Percentiles rank a stretch among this genome's conserved stretches.
These are phyloP conservation scores for Aplidium turbinatum DNA, from an alignment of 23 tunicate species.

Conservation along the genomic window DNA sequence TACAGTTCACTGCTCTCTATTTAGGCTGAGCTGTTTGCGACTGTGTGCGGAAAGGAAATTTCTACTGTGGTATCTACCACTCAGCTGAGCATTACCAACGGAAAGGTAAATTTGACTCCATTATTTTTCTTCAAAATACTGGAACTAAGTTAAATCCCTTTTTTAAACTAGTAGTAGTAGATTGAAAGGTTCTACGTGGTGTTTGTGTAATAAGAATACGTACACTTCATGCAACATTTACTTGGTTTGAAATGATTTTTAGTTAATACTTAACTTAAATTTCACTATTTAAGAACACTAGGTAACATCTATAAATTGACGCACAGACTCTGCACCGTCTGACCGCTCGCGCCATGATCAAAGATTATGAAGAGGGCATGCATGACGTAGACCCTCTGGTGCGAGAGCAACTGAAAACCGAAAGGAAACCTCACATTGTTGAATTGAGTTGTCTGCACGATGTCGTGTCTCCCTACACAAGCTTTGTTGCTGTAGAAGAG, in stretches of 20 bases:
- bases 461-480: constrained; percentile 70
- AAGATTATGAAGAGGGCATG: constrained; percentile 61
- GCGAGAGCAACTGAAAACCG: constrained; percentile 36
- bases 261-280: too few relatives aligned
- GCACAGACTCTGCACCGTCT: constrained; percentile 66
- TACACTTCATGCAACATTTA: too few relatives aligned
- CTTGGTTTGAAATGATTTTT: too few relatives aligned
- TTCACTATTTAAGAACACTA: too few relatives aligned
- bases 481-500: constrained; percentile 80
- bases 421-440: constrained; percentile 42
- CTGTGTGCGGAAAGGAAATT: constrained; percentile 49
- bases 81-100: constrained; percentile 40
- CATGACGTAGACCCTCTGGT: constrained; percentile 36
- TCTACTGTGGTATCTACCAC: constrained; percentile 56
- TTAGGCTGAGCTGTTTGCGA: constrained; percentile 54
- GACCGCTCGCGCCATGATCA: constrained; percentile 61
- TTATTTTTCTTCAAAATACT: too few relatives aligned
- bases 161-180: too few relatives aligned
- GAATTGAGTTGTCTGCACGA: constrained; percentile 55
- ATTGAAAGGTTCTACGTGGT: too few relatives aligned
- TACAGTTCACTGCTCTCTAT: background rate
- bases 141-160: too few relatives aligned
- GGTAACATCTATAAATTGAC: too few relatives aligned
- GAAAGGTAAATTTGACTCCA: constrained; percentile 53
- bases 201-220: too few relatives aligned